These are phyloP conservation scores for Anguilla anguilla DNA, from an alignment of 2,797 vertebrate species.

Conservation along the genomic window DNA sequence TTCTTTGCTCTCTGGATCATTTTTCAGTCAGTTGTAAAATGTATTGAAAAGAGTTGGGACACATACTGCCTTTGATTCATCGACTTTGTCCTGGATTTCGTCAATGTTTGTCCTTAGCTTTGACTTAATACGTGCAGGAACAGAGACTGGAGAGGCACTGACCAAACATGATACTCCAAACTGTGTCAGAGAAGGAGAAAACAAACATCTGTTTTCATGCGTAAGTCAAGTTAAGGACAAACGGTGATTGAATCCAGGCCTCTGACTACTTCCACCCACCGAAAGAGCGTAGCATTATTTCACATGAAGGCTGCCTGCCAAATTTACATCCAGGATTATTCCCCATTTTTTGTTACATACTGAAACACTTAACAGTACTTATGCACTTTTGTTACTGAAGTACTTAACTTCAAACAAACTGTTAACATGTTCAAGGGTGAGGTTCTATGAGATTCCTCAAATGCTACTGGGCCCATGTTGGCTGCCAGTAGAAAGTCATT, in stretches of 20 bases:
- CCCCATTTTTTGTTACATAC: background rate
- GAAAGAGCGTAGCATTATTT: background rate
- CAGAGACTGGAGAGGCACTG: background rate
- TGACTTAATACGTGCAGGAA: background rate
- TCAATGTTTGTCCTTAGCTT: background rate
- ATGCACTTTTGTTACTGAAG: background rate
- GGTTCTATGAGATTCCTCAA: background rate
- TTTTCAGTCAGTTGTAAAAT: background rate
- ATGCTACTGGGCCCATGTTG: background rate
- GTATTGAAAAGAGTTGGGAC: background rate
- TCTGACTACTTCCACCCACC: background rate
- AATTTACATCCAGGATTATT: background rate
- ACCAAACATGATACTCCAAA: background rate
- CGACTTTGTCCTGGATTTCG: too few relatives aligned
- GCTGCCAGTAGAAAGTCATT: background rate
- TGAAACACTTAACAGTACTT: background rate
- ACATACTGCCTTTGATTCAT: background rate
- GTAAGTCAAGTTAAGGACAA: slow-evolving; percentile 5
- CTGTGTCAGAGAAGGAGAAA: background rate
- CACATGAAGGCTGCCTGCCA: background rate
- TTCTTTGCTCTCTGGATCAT: background rate
- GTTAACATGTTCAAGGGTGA: background rate
- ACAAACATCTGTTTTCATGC: background rate
- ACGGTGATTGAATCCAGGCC: background rate
- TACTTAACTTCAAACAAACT: background rate